These are phyloP conservation scores for Peromyscus leucopus DNA, from an alignment of 2,113 vertebrate species.

Conservation along the genomic window DNA sequence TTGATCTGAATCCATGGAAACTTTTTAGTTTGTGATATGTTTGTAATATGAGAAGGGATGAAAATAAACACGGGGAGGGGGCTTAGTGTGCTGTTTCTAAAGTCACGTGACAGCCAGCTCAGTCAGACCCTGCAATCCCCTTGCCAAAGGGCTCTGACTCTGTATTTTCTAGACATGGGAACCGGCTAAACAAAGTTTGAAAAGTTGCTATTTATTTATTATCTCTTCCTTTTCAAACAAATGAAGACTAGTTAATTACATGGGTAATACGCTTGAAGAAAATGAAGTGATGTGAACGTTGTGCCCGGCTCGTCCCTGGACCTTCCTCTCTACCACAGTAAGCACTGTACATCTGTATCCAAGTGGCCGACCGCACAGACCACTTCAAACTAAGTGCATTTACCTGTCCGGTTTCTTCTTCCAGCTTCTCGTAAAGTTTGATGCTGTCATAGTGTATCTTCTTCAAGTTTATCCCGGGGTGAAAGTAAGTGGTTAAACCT, in stretches of 20 bases:
- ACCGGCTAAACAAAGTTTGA: constrained; percentile 41
- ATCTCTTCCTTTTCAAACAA: constrained; percentile 25
- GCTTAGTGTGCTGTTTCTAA: not conserved
- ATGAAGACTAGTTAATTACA: not conserved
- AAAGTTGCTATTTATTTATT: constrained; percentile 62
- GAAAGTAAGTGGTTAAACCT: constrained; percentile 97
- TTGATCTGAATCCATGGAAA: not conserved
- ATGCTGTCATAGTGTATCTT: constrained; percentile 97
- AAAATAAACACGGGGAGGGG: constrained; percentile 28
- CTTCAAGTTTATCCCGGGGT: constrained; percentile 99
- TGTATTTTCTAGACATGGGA: constrained; percentile 18
- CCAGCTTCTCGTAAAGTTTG: constrained; percentile 95
- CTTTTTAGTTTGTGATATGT: constrained; percentile 37
- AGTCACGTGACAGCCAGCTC: constrained; percentile 38
- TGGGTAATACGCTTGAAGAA: not conserved
- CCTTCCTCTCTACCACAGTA: constrained; percentile 2
- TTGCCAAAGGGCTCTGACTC: not conserved
- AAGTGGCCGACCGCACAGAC: not conserved
- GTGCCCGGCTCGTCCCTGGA: not conserved
- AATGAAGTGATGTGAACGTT: constrained; percentile 11
- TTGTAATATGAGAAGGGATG: not conserved
- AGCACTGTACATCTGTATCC: not conserved
- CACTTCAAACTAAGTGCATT: constrained; percentile 44
- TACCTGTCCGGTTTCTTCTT: constrained; percentile 98
- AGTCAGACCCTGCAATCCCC: not conserved